Conservation (phyloP, 92 coral and sea anemone species). For the Anthopleura xanthogrammica region DNA sequence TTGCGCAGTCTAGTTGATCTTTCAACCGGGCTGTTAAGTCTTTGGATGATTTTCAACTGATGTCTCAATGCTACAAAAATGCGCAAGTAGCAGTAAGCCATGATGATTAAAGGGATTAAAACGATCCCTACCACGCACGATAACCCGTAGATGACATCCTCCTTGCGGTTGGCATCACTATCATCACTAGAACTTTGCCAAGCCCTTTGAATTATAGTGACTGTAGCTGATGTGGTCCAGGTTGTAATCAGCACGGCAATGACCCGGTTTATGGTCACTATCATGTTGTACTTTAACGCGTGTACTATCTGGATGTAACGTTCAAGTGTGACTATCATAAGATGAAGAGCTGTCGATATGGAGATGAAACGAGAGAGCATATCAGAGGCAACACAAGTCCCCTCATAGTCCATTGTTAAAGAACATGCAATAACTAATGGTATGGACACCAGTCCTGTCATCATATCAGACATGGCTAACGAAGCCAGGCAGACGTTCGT, state of each 20-base stretch:
- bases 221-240: slow-evolving; percentile 41
- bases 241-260: slow-evolving; percentile 18
- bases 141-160: slow-evolving; percentile 41
- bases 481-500: slow-evolving; percentile 70
- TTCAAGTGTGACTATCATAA: slow-evolving; percentile 52
- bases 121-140: slow-evolving; percentile 43
- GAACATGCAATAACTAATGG: slow-evolving; percentile 59
- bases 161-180: background rate
- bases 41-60: slow-evolving; percentile 48
- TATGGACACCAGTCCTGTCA: slow-evolving; percentile 57
- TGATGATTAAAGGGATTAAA: slow-evolving; percentile 46
- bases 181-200: slow-evolving; percentile 23
- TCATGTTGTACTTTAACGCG: slow-evolving; percentile 32
- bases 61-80: slow-evolving; percentile 51
- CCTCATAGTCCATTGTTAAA: background rate
- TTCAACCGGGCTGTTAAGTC: slow-evolving; percentile 44
- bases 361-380: slow-evolving; percentile 43
- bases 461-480: slow-evolving; percentile 65
- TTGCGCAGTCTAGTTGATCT: slow-evolving; percentile 16
- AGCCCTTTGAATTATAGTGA: slow-evolving; percentile 32
- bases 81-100: slow-evolving; percentile 50
- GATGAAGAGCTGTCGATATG: slow-evolving; percentile 51
- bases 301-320: slow-evolving; percentile 49
- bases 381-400: slow-evolving; percentile 43
- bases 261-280: slow-evolving; percentile 21